These are phyloP conservation scores for Dryomyza anilis DNA, from an alignment of 2,888 invertebrate genomes.

Conservation along the genomic window DNA sequence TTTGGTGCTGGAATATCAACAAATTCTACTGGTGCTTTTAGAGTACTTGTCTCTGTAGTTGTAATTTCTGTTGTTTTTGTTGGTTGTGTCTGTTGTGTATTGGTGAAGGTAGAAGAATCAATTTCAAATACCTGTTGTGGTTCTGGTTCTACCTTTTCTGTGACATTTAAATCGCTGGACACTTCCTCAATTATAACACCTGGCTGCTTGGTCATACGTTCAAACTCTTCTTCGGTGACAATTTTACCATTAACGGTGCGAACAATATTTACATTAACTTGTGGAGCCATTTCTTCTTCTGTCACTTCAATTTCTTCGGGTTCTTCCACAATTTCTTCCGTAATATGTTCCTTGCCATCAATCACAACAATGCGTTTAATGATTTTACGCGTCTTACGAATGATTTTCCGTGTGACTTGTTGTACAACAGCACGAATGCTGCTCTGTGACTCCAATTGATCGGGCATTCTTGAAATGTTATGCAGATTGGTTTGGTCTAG, in stretches of 20 bases:
- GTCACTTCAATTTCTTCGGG: slow-evolving; percentile 67
- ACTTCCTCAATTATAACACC: slow-evolving; percentile 54
- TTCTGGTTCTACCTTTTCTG: slow-evolving; percentile 33
- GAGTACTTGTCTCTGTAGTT: slow-evolving; percentile 35
- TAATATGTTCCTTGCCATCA: slow-evolving; percentile 82
- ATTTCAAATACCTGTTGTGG: slow-evolving; percentile 61
- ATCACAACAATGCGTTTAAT: slow-evolving; percentile 78
- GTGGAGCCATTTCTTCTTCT: slow-evolving; percentile 53
- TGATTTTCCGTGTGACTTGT: slow-evolving; percentile 79
- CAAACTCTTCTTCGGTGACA: slow-evolving; percentile 58
- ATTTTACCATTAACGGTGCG: slow-evolving; percentile 64
- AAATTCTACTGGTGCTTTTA: slow-evolving; percentile 59
- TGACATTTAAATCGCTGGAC: slow-evolving; percentile 44
- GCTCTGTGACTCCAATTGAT: slow-evolving; percentile 36
- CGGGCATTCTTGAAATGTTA: slow-evolving; percentile 42
- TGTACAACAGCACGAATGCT: slow-evolving; percentile 78
- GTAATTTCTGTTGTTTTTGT: slow-evolving; percentile 42
- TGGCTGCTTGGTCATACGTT: slow-evolving; percentile 51
- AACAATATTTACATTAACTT: slow-evolving; percentile 64
- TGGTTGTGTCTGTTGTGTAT: slow-evolving; percentile 34
- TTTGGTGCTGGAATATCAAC: slow-evolving; percentile 58
- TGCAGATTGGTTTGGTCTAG: slow-evolving; percentile 52
- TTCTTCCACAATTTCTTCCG: slow-evolving; percentile 83
- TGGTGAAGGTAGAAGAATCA: slow-evolving; percentile 51
- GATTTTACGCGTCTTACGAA: slow-evolving; percentile 75